Conservation (phyloP, 2,888 invertebrate species). For the Apotomis capreana region DNA sequence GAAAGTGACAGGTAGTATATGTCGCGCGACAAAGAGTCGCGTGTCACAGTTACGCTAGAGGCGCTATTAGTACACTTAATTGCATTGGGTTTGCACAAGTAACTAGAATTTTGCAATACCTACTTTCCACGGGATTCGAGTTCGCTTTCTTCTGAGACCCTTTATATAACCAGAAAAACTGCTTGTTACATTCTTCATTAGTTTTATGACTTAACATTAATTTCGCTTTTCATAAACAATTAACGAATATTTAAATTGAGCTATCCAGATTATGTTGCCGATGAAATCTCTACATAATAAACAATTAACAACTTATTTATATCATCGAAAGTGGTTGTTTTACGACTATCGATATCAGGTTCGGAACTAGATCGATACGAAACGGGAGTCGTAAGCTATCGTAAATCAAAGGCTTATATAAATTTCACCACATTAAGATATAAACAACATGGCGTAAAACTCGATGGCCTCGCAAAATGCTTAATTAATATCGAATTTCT, state of each 20-base stretch:
- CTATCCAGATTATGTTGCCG: conserved; percentile 11
- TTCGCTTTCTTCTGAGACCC: too few species aligned
- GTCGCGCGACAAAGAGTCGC: too few species aligned
- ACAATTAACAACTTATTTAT: conserved; percentile 36
- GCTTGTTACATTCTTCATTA: neutral
- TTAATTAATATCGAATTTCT: conserved; percentile 24
- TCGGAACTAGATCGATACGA: conserved; percentile 25
- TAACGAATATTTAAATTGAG: conserved; percentile 24
- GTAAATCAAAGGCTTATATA: conserved; percentile 33
- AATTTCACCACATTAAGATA: conserved; percentile 39
- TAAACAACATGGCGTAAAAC: conserved; percentile 25
- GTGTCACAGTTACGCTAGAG: too few species aligned
- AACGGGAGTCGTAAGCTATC: conserved; percentile 18
- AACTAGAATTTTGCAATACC: too few species aligned
- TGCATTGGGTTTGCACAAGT: too few species aligned
- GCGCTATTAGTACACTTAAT: too few species aligned
- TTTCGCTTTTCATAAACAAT: conserved; percentile 34
- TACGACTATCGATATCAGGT: conserved; percentile 24
- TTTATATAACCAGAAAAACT: neutral
- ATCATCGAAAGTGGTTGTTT: conserved; percentile 29
- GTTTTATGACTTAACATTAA: conserved; percentile 26
- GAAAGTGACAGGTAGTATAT: too few species aligned
- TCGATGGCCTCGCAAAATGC: conserved; percentile 21
- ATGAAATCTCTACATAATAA: conserved; percentile 23
- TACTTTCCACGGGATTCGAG: too few species aligned